These are phyloP conservation scores for Microcebus jonahi DNA, from an alignment of 2,113 vertebrate genomes.

Conservation along the genomic window DNA sequence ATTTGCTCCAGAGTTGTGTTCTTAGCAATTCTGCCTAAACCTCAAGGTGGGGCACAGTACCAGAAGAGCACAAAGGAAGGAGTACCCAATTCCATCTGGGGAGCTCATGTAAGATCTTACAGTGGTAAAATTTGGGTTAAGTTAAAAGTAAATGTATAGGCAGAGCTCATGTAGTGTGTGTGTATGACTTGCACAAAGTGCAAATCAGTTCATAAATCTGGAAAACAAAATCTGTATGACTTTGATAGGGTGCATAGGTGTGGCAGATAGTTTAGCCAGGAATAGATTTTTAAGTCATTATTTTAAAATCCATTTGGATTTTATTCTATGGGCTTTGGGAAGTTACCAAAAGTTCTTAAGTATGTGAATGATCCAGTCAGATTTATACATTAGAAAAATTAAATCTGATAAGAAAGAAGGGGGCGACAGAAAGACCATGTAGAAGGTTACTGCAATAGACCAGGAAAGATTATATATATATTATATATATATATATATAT, in stretches of 20 bases:
- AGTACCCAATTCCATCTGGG: background rate
- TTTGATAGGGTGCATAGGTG: background rate
- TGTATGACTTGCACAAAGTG: background rate
- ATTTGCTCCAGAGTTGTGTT: background rate
- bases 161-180: background rate
- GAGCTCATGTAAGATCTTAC: background rate
- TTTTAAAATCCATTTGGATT: background rate
- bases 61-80: slow-evolving; percentile 30
- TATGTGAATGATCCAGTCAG: background rate
- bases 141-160: slow-evolving; percentile 25
- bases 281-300: slow-evolving; percentile 3
- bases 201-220: slow-evolving; percentile 45
- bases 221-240: background rate
- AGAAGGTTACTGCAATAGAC: background rate
- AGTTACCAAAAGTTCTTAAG: background rate
- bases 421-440: background rate
- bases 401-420: slow-evolving; percentile 26
- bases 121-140: slow-evolving; percentile 1
- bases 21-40: slow-evolving; percentile 17
- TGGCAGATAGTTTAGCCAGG: background rate
- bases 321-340: background rate
- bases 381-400: slow-evolving; percentile 46
- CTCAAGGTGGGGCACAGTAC: background rate
- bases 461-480: background rate
- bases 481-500: too few relatives aligned